These are phyloP conservation scores for Panulirus ornatus DNA, from an alignment of 1,140 invertebrate genomes.

Conservation along the genomic window DNA sequence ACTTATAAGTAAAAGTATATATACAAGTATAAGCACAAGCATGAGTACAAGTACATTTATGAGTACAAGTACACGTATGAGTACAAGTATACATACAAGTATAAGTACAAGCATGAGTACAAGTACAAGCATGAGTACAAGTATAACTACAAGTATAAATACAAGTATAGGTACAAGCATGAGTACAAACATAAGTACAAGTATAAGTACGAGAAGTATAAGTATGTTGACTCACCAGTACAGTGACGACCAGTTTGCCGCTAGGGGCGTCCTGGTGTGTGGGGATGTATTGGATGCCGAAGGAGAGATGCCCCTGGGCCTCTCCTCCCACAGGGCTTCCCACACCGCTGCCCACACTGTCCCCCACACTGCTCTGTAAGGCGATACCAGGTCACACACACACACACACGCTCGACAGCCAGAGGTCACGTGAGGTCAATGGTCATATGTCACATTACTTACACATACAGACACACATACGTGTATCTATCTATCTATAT, in stretches of 20 bases:
- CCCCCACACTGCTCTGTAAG: conserved; percentile 67
- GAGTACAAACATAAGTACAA: not conserved
- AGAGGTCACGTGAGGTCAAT: no score
- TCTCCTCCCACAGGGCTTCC: conserved; percentile 55
- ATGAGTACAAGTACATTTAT: not conserved
- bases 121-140: not conserved
- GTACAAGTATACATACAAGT: no score
- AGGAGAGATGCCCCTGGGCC: conserved; percentile 57
- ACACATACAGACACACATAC: no score
- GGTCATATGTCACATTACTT: no score
- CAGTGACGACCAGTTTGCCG: conserved; percentile 60
- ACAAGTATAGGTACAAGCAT: not conserved
- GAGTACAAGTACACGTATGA: not conserved
- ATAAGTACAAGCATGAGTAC: not conserved
- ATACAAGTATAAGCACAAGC: not conserved
- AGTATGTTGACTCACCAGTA: conserved; percentile 30
- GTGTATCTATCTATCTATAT: no score
- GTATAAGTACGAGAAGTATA: no score
- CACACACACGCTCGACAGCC: no score
- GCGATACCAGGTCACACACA: no score
- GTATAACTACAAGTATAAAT: not conserved
- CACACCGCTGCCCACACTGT: conserved; percentile 54
- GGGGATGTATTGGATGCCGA: conserved; percentile 54
- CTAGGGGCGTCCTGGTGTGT: conserved; percentile 39
- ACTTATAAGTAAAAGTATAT: conserved; percentile 13